Percentiles rank a stretch among this genome's conserved stretches.
These are phyloP conservation scores for Aratinga solstitialis DNA, from an alignment of 2,797 vertebrate genomes.

Conservation along the genomic window DNA sequence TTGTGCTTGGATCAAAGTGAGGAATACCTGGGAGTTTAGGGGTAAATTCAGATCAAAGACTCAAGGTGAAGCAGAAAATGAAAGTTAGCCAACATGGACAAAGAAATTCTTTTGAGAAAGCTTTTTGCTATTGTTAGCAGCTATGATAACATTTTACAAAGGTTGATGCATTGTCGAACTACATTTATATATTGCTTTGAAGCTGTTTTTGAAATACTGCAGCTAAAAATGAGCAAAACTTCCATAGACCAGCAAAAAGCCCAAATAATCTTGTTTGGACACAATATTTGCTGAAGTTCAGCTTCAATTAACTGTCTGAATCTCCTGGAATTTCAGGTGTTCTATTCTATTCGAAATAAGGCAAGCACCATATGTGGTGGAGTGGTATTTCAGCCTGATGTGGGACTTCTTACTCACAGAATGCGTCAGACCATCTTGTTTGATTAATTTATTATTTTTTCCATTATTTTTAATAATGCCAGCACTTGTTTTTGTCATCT, in stretches of 20 bases:
- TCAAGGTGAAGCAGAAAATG: background rate
- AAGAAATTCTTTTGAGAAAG: background rate
- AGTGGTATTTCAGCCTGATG: background rate
- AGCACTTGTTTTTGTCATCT: background rate
- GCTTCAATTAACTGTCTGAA: background rate
- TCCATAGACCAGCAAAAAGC: background rate
- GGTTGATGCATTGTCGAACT: background rate
- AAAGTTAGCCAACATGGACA: background rate
- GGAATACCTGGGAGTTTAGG: background rate
- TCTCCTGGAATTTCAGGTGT: background rate
- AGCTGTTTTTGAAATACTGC: background rate
- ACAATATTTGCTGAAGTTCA: background rate
- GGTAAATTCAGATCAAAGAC: background rate
- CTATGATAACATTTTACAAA: background rate
- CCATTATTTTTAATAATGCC: background rate
- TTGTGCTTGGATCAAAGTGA: background rate
- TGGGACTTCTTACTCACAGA: background rate
- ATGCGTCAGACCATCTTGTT: background rate
- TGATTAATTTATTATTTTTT: background rate
- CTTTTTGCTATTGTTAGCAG: background rate
- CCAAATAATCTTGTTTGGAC: background rate
- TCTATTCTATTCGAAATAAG: background rate
- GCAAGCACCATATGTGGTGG: background rate
- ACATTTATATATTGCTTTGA: background rate
- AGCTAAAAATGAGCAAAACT: background rate